These are phyloP conservation scores for Lithophane ornitopus DNA, from an alignment of 2,888 invertebrate species.

Conservation along the genomic window DNA sequence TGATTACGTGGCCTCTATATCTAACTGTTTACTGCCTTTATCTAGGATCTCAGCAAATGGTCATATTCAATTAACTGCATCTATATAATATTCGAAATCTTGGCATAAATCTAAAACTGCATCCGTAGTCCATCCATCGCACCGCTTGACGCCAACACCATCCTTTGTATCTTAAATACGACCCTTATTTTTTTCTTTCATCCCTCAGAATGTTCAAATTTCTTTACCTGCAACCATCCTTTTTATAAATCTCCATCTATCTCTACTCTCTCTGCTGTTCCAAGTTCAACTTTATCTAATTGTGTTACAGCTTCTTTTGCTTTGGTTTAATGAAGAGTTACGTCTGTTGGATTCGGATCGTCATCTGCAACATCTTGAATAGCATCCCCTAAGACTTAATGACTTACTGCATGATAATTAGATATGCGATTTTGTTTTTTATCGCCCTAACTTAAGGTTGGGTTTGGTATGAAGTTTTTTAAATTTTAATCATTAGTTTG, in stretches of 20 bases:
- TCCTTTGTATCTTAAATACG: conserved; percentile 87
- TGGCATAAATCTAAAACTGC: conserved; percentile 86
- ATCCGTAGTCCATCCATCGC: conserved; percentile 88
- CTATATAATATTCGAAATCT: conserved; percentile 83
- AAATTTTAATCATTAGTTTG: conserved; percentile 75
- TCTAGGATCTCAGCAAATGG: conserved; percentile 80
- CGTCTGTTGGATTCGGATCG: conserved; percentile 63
- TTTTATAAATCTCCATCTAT: conserved; percentile 59
- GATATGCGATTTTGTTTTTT: conserved; percentile 73
- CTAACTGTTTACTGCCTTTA: conserved; percentile 68
- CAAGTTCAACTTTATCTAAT: conserved; percentile 68
- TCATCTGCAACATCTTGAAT: conserved; percentile 88
- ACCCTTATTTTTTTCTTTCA: conserved; percentile 88
- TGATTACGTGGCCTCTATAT: conserved; percentile 44
- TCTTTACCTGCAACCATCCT: conserved; percentile 87
- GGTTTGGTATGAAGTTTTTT: conserved; percentile 66
- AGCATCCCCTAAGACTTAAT: conserved; percentile 87
- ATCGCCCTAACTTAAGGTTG: conserved; percentile 65
- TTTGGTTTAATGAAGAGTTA: conserved; percentile 59
- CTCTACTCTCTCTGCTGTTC: conserved; percentile 26
- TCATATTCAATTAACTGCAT: conserved; percentile 87
- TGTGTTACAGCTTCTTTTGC: conserved; percentile 59
- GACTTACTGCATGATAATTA: conserved; percentile 80
- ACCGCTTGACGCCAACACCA: conserved; percentile 88
- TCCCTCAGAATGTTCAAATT: conserved; percentile 90